Base-by-base conservation (phyloP, 2,888 invertebrate species). In the Cremastinae sp. region DNA sequence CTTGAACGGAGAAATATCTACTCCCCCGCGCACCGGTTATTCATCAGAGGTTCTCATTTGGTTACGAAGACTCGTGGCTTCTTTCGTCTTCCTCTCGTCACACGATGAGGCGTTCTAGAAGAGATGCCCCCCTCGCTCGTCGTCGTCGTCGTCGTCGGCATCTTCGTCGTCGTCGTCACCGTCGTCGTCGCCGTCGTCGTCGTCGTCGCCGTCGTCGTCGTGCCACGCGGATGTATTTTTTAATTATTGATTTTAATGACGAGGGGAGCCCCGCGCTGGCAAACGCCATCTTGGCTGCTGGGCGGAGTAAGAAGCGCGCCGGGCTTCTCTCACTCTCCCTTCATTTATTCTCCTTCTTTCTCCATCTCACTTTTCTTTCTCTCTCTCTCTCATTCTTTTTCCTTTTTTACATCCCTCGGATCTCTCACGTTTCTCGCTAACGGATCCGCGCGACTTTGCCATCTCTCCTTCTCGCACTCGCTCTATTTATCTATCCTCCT, bases 171-270 rank as follows among this genome's bases (percentile, higher is more conserved):
- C n/a, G n/a, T n/a, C n/a, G n/a, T n/a, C n/a, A n/a, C n/a, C n/a
- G 69, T 55, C 64, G 81, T 69, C 43, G 68, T 62, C 28, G 56
- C 49, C 56, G 66, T 58, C 49, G 56, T 56, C 49, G 74, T 65
- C 66, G 59, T 45, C 51, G 71, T 59, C 35, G 58, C 66, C 43
- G 65, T 55, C 58, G 51, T 51, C 59, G 73, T 74, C 75, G 75
- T 75, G 66, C 66, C 72, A 75, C 74, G 87, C 87, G 88, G 87
- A 88, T 89, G 89, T 89, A 89, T 89, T 89, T 89, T 89, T 89
- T 89, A 89, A 89, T 89, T 89, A 89, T 89, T 89, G 89, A 89
- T 89, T 89, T 89, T 89, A 89, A 89, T 89, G 89, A 89, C 88
- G 88, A 89, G 88, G 88, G 88, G 70, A 75, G 66, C 56, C 45